A percentile compares a stretch with the other conserved stretches of the same genome.
These are phyloP conservation scores for Pollenia angustigena DNA, from an alignment of 2,888 invertebrate genomes.

Conservation along the genomic window DNA sequence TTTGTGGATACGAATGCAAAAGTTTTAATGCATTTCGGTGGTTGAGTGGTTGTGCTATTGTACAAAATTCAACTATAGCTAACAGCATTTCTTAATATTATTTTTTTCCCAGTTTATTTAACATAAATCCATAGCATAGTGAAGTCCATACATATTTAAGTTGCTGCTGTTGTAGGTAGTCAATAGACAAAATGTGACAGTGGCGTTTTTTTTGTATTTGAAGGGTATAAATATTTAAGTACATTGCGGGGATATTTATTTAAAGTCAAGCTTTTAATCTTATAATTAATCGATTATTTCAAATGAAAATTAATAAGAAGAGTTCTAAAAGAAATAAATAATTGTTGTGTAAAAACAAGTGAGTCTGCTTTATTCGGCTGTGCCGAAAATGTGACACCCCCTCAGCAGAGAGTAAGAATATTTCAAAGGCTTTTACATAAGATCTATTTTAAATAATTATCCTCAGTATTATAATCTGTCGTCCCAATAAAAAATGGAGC, in stretches of 20 bases:
- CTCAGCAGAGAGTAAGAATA: too few species aligned
- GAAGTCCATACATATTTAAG: conserved; percentile 41
- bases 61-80: conserved; percentile 56
- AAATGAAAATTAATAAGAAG: too few species aligned
- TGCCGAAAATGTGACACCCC: too few species aligned
- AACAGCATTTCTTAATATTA: conserved; percentile 46
- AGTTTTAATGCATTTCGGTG: conserved; percentile 72
- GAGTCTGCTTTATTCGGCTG: too few species aligned
- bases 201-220: conserved; percentile 28
- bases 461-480: too few species aligned
- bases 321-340: too few species aligned
- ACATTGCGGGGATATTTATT: background rate
- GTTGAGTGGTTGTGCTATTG: conserved; percentile 65
- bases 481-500: too few species aligned
- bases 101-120: conserved; percentile 11
- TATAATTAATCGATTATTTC: background rate
- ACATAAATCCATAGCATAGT: conserved; percentile 44
- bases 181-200: conserved; percentile 31
- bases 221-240: conserved; percentile 5
- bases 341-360: too few species aligned
- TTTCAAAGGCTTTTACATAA: too few species aligned
- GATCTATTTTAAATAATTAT: too few species aligned
- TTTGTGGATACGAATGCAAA: conserved; percentile 68
- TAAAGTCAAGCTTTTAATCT: conserved; percentile 14
- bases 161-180: conserved; percentile 11